Evolutionary conservation across 2,888 invertebrate species (phyloP).

Genomic region (Acleris cristana): DNA sequence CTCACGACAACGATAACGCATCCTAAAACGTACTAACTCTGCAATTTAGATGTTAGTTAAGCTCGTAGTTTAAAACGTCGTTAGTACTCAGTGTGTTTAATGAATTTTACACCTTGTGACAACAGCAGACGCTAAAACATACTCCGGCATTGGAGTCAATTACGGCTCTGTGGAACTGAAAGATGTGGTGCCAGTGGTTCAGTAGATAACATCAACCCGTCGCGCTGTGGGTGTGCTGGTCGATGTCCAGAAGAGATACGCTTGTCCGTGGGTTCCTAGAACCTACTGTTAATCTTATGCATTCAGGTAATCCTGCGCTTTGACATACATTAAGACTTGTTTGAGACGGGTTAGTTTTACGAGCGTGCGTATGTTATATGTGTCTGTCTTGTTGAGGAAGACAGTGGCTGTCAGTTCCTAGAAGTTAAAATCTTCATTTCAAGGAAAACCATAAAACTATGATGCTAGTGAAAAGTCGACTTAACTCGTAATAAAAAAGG

Average conservation of each 20-base stretch:
- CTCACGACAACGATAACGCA: slow-evolving; percentile 24
- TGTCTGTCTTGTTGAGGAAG: slow-evolving; percentile 3
- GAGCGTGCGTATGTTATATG: neutral
- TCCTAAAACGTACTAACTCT: slow-evolving; percentile 25
- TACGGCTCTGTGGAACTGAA: neutral
- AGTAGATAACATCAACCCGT: slow-evolving; percentile 37
- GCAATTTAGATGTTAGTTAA: slow-evolving; percentile 33
- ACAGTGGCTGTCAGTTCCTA: neutral
- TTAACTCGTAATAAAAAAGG: no score
- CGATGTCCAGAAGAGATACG: slow-evolving; percentile 37
- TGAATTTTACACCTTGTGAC: neutral
- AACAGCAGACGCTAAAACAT: neutral
- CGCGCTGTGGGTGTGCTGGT: slow-evolving; percentile 40
- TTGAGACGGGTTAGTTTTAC: slow-evolving; percentile 6
- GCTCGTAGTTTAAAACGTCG: neutral
- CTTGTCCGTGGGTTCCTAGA: slow-evolving; percentile 9
- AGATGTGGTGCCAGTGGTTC: slow-evolving; percentile 30
- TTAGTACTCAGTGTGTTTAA: neutral
- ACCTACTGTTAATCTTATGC: slow-evolving; percentile 29
- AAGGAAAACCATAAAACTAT: neutral
- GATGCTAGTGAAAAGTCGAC: no score
- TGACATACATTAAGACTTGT: slow-evolving; percentile 24
- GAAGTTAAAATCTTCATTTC: neutral
- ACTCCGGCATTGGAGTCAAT: neutral
- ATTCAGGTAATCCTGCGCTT: slow-evolving; percentile 20